These are phyloP conservation scores for Sebastes itinus DNA, from an alignment of 2,797 vertebrate genomes.

Conservation along the genomic window DNA sequence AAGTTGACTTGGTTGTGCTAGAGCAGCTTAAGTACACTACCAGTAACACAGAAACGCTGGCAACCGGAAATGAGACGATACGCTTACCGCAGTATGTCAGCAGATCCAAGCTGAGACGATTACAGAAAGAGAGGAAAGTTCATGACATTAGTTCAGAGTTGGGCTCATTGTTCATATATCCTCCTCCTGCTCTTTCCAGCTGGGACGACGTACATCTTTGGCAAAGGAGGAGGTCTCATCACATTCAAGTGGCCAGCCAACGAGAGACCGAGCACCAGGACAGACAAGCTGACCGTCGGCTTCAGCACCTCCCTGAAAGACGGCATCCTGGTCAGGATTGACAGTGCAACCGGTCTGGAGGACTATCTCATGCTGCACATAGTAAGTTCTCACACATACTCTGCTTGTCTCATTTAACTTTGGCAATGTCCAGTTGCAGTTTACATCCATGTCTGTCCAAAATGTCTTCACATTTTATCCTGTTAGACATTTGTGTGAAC, in stretches of 20 bases:
- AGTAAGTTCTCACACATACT: constrained; percentile 82
- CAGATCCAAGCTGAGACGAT: too few species aligned
- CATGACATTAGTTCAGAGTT: not conserved
- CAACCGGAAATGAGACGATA: not conserved
- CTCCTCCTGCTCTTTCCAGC: constrained; percentile 75
- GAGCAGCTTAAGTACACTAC: not conserved
- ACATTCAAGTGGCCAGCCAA: constrained; percentile 96
- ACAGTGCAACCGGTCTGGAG: constrained; percentile 93
- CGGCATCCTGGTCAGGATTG: constrained; percentile 94
- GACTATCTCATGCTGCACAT: constrained; percentile 98
- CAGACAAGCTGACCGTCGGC: constrained; percentile 93
- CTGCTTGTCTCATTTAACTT: not conserved
- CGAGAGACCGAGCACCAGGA: constrained; percentile 95
- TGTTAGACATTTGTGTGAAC: too few species aligned
- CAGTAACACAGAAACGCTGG: not conserved
- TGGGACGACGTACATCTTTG: constrained; percentile 97
- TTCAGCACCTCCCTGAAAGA: constrained; percentile 99
- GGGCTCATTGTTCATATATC: not conserved
- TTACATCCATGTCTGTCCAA: not conserved
- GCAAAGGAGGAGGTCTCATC: constrained; percentile 96
- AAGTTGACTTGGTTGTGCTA: not conserved
- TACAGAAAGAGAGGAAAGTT: too few species aligned
- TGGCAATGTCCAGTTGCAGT: not conserved
- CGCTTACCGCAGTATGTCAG: not conserved
- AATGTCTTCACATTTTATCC: too few species aligned